Conservation (phyloP, 2,888 invertebrate species). For the Lochmaea crataegi region DNA sequence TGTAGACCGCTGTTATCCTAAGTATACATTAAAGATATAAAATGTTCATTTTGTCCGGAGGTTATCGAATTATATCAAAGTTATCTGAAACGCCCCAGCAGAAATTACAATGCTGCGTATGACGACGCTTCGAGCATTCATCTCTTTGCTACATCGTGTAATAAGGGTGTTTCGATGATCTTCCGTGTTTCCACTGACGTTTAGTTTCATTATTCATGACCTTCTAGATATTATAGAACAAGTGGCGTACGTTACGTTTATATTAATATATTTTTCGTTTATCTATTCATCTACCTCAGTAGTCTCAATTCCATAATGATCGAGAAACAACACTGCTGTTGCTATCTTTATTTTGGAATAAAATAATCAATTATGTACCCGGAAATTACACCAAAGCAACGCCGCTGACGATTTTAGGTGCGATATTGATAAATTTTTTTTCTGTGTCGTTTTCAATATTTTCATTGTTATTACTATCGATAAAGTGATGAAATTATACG, state of each 20-base stretch:
- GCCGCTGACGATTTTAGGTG: too few species aligned
- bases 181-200: slow-evolving; percentile 22
- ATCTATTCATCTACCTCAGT: too few species aligned
- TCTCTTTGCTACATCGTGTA: slow-evolving; percentile 17
- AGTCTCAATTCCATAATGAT: too few species aligned
- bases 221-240: slow-evolving; percentile 5
- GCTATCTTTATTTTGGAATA: too few species aligned
- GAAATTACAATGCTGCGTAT: slow-evolving; percentile 34
- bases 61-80: slow-evolving; percentile 43
- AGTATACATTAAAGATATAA: slow-evolving; percentile 39
- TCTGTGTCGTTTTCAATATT: too few species aligned
- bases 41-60: slow-evolving; percentile 39
- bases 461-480: too few species aligned
- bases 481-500: too few species aligned
- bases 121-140: slow-evolving; percentile 19
- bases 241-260: slow-evolving; percentile 13
- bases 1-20: slow-evolving; percentile 32
- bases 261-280: slow-evolving; percentile 1
- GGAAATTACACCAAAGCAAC: too few species aligned
- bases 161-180: slow-evolving; percentile 27
- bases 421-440: too few species aligned
- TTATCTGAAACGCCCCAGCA: slow-evolving; percentile 37
- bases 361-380: too few species aligned
- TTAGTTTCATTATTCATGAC: slow-evolving; percentile 25
- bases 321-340: too few species aligned